These are phyloP conservation scores for Nomada ruficornis DNA, from an alignment of 2,888 invertebrate genomes.

Conservation along the genomic window DNA sequence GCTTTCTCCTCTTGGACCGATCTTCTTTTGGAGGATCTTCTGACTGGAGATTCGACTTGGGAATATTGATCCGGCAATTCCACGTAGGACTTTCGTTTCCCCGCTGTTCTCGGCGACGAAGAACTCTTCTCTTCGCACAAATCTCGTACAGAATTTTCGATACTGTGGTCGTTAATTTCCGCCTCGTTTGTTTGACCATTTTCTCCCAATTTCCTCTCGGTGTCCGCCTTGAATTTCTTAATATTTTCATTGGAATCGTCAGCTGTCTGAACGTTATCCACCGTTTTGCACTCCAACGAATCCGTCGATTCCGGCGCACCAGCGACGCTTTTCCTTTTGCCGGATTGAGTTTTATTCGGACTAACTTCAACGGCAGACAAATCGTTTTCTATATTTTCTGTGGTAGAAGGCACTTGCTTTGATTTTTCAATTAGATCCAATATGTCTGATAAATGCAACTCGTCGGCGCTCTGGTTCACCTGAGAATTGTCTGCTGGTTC, in stretches of 20 bases:
- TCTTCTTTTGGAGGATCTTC: slow-evolving; percentile 54
- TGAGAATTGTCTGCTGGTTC: slow-evolving; percentile 64
- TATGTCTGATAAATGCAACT: slow-evolving; percentile 76
- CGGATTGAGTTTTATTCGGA: slow-evolving; percentile 50
- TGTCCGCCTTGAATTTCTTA: slow-evolving; percentile 24
- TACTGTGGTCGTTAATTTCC: neutral
- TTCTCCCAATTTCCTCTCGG: neutral
- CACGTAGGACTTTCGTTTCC: slow-evolving; percentile 33
- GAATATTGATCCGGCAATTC: slow-evolving; percentile 6
- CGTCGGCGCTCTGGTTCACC: slow-evolving; percentile 63
- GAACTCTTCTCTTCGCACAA: neutral
- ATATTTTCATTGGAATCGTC: neutral
- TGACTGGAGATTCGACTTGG: neutral
- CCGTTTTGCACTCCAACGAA: neutral
- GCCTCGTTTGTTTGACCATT: neutral
- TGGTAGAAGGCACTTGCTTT: slow-evolving; percentile 48
- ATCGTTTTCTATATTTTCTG: slow-evolving; percentile 32
- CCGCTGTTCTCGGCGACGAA: neutral
- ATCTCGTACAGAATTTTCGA: slow-evolving; percentile 2
- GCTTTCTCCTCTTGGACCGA: slow-evolving; percentile 33
- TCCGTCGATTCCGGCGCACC: slow-evolving; percentile 44
- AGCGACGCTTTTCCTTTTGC: slow-evolving; percentile 70
- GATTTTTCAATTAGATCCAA: slow-evolving; percentile 76
- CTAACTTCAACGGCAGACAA: neutral
- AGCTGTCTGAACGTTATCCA: neutral